Base-by-base conservation (phyloP, 2,797 vertebrate species). In the Psittacula echo region DNA sequence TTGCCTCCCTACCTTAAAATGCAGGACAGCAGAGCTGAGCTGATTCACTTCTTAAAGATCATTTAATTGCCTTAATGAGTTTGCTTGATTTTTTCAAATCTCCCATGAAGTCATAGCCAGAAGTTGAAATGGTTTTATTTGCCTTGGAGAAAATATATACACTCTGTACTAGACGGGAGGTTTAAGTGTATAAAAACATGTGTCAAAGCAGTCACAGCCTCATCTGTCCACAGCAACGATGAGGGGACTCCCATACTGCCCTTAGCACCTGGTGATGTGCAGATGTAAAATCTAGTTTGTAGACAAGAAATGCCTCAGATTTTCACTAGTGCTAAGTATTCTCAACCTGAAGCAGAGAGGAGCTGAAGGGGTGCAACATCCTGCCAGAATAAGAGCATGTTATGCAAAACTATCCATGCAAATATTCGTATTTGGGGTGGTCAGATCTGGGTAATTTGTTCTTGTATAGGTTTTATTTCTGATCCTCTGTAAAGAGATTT, bases 31-130 rank as follows among this genome's bases (percentile, higher is more conserved):
- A 76, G 41, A 81, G 19, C 29, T 56, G 66, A 76, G 23, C 48
- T 51, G n/a, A 65, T 65, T 86, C 76, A 34, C 30, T 91, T 85
- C 83, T 73, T 58, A 88, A 92, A 93, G 67, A 78, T 51, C 8
- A 62, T 87, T 94, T 89, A 18, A 27, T 87, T 85, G 47, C 50
- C 62, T 86, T 72, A 90, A 72, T 89, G 67, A 62, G n/a, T 80
- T 92, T 64, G 37, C 64, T 77, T 88, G n/a, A 51, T 90, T 91
- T 76, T 90, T 90, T 90, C 62, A 82, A 74, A 90, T 87, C 61
- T 93, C 68, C 65, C 9, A 10, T 65, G 51, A 89, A 85, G 47
- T 65, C 65, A 83, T 15, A 94, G 47, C 60, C 44, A 82, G 71
- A 90, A 76, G 32, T n/a, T 77, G 53, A 93, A 90, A 90, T 45